Base-by-base conservation (phyloP, 1,140 invertebrate genomes). In the Listronotus oregonensis region DNA sequence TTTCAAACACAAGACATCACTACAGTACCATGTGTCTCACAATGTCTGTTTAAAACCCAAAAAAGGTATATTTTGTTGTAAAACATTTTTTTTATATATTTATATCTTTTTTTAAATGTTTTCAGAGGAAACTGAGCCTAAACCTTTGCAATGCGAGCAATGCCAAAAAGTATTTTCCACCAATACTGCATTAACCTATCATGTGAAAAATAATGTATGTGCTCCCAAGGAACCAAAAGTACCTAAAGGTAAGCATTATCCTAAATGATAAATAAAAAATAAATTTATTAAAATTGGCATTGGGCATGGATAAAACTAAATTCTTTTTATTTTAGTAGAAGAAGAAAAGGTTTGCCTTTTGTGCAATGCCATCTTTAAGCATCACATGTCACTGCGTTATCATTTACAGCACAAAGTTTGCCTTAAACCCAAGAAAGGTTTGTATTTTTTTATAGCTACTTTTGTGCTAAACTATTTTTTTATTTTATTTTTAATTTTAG, bases 1-100 rank as follows among this genome's bases (percentile, higher is more conserved):
- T 7, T 65, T 65, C 34, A 50, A 58, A 18, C 54, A 65, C 12
- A 39, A 32, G 12, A 39, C 43, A n/a, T 65, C 63, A 6, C 14
- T 65, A 34, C 7, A 17, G 15, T 58, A 65, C 27, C 63, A 65
- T 27, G 34, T 65, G 5, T 51, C 3, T 12, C 63, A 51, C n/a
- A 65, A 59, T n/a, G 63, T 58, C 6, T 65, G 63, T 21, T 49
- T 49, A 14, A 64, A 64, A 47, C 52, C 62, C 4, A 64, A 55
- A 47, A 64, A 64, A 50, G 62, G 62, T 37, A 2, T 2, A 14
- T 12, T 32, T 52, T 12, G n/a, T 32, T n/a, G 12, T 27, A 12
- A 12, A 12, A 12, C 9, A n/a, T 12, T 27, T 56, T 40, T 56
- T 39, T 8, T 8, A 12, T 39, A 39, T 39, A 39, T 39, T 39